These are phyloP conservation scores for Benthosema pterotum DNA, from an alignment of 2,797 vertebrate species.

Conservation along the genomic window DNA sequence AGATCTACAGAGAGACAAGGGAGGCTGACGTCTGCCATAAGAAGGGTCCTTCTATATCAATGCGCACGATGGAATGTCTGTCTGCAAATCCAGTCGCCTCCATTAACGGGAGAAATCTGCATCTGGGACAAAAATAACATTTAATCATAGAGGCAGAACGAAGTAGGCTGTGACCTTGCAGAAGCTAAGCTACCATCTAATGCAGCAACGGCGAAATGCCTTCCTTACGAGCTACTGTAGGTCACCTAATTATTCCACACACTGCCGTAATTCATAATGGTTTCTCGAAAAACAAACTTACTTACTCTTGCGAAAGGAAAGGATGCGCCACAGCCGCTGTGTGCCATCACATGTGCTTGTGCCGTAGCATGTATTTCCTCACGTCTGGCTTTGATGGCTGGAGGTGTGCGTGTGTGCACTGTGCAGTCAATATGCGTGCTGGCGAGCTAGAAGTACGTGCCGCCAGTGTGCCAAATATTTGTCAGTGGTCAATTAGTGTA, in stretches of 20 bases:
- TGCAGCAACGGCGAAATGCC: not conserved
- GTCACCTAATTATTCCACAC: not conserved
- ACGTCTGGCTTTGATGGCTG: constrained; percentile 60
- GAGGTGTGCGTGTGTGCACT: constrained; percentile 20
- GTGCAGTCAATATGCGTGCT: constrained; percentile 12
- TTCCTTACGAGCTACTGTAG: not conserved
- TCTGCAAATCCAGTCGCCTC: constrained; percentile 28
- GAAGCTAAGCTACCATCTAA: constrained; percentile 7
- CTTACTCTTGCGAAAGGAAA: constrained; percentile 18
- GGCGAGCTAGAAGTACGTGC: constrained; percentile 52
- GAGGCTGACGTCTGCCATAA: constrained; percentile 59
- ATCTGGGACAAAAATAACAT: constrained; percentile 57
- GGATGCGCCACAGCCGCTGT: constrained; percentile 30
- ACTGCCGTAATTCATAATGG: not conserved
- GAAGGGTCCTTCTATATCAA: constrained; percentile 51
- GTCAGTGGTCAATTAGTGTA: constrained; percentile 45
- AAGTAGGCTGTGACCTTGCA: constrained; percentile 50
- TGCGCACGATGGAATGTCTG: constrained; percentile 40
- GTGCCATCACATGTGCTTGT: constrained; percentile 41
- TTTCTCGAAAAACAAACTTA: constrained; percentile 25
- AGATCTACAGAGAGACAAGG: constrained; percentile 44
- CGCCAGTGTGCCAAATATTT: constrained; percentile 61
- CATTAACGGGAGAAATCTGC: constrained; percentile 32
- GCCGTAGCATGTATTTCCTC: constrained; percentile 37
- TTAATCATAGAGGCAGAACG: constrained; percentile 6